Base-by-base conservation (phyloP, 2,888 invertebrate genomes). In the Cordilura impudica region DNA sequence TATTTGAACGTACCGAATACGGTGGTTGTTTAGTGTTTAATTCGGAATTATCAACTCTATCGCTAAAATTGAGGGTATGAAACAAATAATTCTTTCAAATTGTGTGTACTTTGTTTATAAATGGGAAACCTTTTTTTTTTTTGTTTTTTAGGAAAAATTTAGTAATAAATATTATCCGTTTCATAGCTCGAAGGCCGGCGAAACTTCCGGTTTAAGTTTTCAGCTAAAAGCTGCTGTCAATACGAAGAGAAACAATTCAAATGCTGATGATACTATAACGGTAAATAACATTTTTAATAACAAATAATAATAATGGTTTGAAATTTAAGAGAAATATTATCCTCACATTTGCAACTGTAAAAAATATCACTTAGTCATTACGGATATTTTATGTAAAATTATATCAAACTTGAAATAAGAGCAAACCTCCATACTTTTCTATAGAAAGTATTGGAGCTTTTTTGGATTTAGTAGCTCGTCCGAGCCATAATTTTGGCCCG, bases 1-100 rank as follows among this genome's bases (percentile, higher is more conserved):
- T 89, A 45, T 69, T 87, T 18, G 91, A 91, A 75, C 89, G 87
- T 65, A 90, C 90, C 0, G 91, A 91, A 81, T 87, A 84, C 63
- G 91, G 91, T 0, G 84, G 88, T 29, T 91, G 91, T 80, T 88
- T 90, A 81, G 85, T 90, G 0, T 91, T 91, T 84, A 91, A 91
- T 83, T 91, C 91, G 2, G 87, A 85, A 23, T 19, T 86, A 2
- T 85, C 86, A 0, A 54, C 45, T 0, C 43, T 19, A 0, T 83
- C 84, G 0, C 35, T 18, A 4, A 51, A 18, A 3, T 82, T 87
- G 19, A 19, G 63, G 76, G 84, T 84, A 69, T 53, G 73, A 26
- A 8, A 21, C 8, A 16, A 19, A 7, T n/a, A n/a, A n/a, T n/a
- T n/a, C n/a, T n/a, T n/a, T n/a, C n/a, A 8, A 51, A 45, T 12